These are phyloP conservation scores for Cyrtorhinus lividipennis DNA, from an alignment of 1,140 invertebrate genomes.

Conservation along the genomic window DNA sequence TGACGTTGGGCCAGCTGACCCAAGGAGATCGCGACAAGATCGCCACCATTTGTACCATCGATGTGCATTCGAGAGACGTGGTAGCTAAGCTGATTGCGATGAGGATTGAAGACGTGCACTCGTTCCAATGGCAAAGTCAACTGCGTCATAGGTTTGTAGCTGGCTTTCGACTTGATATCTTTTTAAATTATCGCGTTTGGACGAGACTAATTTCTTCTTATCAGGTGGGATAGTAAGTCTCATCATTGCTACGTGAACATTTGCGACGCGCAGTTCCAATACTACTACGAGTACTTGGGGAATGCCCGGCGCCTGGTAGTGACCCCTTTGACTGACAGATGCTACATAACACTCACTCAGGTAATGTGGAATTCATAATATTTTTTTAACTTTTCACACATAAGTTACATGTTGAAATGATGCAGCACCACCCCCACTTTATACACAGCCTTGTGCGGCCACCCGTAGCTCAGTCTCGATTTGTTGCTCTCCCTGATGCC, in stretches of 20 bases:
- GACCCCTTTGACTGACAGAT: constrained; percentile 71
- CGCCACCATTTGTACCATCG: constrained; percentile 90
- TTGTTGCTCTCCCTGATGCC: no score
- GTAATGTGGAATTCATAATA: no score
- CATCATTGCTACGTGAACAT: constrained; percentile 85
- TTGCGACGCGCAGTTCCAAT: constrained; percentile 71
- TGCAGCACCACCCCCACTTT: no score
- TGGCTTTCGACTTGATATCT: background rate
- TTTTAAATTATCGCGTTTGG: no score
- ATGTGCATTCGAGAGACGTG: constrained; percentile 80
- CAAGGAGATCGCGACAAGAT: constrained; percentile 80
- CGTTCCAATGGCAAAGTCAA: constrained; percentile 87
- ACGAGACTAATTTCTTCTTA: no score
- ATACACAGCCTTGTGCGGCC: no score
- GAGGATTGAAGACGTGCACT: constrained; percentile 65
- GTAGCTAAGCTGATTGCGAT: constrained; percentile 65
- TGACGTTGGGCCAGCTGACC: constrained; percentile 66
- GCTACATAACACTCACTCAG: constrained; percentile 80
- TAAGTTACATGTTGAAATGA: no score
- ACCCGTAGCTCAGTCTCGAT: no score
- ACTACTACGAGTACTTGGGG: constrained; percentile 68
- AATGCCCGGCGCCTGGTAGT: constrained; percentile 70
- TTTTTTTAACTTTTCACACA: no score
- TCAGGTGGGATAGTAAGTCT: constrained; percentile 60
- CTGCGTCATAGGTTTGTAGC: constrained; percentile 53